Conservation (phyloP, 2,797 vertebrate genomes). For the Mus minutoides region DNA sequence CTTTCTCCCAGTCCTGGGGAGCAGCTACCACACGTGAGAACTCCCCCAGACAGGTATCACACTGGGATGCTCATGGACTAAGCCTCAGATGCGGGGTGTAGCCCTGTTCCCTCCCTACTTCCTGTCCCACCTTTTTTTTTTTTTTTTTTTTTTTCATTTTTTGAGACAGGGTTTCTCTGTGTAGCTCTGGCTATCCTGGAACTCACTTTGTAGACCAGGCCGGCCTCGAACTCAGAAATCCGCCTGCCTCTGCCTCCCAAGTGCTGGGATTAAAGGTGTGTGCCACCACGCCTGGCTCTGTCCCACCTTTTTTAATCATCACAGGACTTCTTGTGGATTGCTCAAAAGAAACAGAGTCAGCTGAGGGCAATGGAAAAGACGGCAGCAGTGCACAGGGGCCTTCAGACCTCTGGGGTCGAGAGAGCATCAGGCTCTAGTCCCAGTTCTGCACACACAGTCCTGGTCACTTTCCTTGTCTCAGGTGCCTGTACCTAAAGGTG, state of each 20-base stretch:
- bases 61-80: not conserved
- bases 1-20: not conserved
- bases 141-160: no score
- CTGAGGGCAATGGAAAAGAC: not conserved
- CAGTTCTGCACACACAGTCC: not conserved
- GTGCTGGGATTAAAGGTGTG: no score
- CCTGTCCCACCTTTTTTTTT: fast-evolving
- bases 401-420: not conserved
- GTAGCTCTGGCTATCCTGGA: no score
- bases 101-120: not conserved
- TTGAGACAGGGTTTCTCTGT: no score
- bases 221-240: no score
- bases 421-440: not conserved
- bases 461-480: not conserved
- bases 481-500: not conserved
- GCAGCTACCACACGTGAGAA: not conserved
- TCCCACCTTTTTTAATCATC: not conserved
- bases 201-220: no score
- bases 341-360: not conserved
- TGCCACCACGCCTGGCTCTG: no score
- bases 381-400: not conserved
- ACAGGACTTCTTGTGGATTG: fast-evolving
- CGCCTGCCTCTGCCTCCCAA: no score
- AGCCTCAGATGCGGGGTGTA: fast-evolving
- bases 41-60: no score